A percentile compares a stretch with the other conserved stretches of the same genome.
These are phyloP conservation scores for Vannuccia rotundouncinata DNA, from an alignment of 2,888 invertebrate genomes.

Conservation along the genomic window DNA sequence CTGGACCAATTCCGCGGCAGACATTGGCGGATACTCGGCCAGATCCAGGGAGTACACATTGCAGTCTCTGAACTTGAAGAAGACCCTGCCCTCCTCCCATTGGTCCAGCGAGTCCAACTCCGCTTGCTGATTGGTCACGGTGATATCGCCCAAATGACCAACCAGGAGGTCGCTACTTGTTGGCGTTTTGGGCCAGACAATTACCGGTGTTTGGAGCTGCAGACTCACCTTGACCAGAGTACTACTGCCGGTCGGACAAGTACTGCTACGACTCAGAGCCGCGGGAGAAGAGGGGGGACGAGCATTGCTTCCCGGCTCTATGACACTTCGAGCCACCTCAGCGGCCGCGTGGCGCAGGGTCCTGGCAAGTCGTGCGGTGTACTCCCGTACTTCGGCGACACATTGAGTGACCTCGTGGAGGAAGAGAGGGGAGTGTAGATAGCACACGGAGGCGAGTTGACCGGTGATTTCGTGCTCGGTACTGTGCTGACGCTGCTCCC, in stretches of 20 bases:
- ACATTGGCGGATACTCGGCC: neutral
- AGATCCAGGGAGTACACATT: slow-evolving; percentile 6
- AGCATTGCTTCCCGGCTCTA: slow-evolving; percentile 46
- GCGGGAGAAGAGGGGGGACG: neutral
- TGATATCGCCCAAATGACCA: slow-evolving; percentile 82
- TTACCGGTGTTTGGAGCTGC: slow-evolving; percentile 63
- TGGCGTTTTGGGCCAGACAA: slow-evolving; percentile 74
- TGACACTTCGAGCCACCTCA: slow-evolving; percentile 80
- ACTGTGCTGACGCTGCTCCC: neutral
- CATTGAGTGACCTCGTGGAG: slow-evolving; percentile 78
- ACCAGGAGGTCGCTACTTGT: slow-evolving; percentile 76
- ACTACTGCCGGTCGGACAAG: neutral
- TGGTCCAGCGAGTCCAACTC: neutral
- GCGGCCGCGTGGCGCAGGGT: slow-evolving; percentile 82
- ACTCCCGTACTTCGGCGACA: slow-evolving; percentile 80
- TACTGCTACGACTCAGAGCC: neutral
- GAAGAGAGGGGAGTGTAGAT: slow-evolving; percentile 81
- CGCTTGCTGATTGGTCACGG: neutral
- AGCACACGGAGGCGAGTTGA: slow-evolving; percentile 81
- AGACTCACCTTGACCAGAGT: neutral
- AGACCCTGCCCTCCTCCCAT: neutral
- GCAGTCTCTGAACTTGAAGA: slow-evolving; percentile 42
- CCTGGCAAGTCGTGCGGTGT: slow-evolving; percentile 72
- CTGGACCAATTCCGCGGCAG: neutral
- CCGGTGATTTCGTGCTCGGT: slow-evolving; percentile 16